A percentile compares a stretch with the other conserved stretches of the same genome.
Conservation (phyloP, 2,888 invertebrate genomes). For the Ophion obscuratus region DNA sequence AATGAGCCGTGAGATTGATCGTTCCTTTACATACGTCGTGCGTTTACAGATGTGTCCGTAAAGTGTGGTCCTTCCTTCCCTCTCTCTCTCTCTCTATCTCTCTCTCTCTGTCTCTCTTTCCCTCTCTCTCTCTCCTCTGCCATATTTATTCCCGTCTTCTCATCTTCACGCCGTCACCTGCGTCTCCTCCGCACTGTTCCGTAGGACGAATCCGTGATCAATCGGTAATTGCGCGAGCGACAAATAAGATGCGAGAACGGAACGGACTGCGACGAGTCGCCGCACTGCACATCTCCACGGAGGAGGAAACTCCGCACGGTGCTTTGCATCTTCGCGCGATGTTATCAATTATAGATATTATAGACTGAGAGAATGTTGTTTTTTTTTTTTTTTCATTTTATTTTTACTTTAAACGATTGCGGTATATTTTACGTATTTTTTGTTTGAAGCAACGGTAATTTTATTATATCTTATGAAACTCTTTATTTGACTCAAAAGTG, state of each 20-base stretch:
- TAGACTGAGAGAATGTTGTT: not conserved
- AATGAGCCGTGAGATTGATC: conserved; percentile 76
- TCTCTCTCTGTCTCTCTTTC: not conserved
- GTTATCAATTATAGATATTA: not conserved
- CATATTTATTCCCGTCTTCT: conserved; percentile 7
- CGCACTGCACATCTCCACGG: conserved; percentile 2
- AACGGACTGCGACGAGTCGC: conserved; percentile 24
- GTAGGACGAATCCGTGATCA: conserved; percentile 73
- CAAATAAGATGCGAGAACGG: conserved; percentile 70
- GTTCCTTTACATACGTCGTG: conserved; percentile 40
- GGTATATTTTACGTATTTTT: not conserved
- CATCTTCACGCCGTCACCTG: conserved; percentile 68
- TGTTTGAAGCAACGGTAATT: not conserved
- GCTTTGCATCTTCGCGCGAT: not conserved
- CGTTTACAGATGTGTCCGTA: conserved; percentile 8
- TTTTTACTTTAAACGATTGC: not conserved
- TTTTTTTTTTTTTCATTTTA: not conserved
- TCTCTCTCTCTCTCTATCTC: not conserved
- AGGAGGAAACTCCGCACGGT: not conserved
- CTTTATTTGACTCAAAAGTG: no score
- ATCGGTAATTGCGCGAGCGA: conserved; percentile 78
- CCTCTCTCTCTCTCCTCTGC: conserved; percentile 8
- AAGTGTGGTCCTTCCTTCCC: conserved; percentile 13
- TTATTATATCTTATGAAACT: no score
- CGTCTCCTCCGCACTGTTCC: conserved; percentile 67